These are phyloP conservation scores for Atta cephalotes DNA, from an alignment of 1,140 invertebrate species.

Conservation along the genomic window DNA sequence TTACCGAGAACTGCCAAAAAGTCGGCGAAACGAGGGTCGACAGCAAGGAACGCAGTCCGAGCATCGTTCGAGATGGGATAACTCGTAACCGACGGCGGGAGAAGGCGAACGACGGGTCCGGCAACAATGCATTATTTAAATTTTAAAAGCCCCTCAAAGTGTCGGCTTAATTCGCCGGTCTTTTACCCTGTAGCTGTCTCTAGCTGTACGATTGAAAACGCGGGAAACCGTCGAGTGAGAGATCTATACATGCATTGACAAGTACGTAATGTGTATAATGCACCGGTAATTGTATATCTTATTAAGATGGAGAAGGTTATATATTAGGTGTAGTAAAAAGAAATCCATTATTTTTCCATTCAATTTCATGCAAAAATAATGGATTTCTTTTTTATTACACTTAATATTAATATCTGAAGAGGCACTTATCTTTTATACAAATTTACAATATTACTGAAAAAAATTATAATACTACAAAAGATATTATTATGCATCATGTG, in stretches of 20 bases:
- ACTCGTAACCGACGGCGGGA: constrained; percentile 26
- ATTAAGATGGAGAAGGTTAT: not conserved
- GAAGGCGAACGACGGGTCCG: constrained; percentile 57
- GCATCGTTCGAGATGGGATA: constrained; percentile 57
- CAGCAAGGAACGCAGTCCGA: constrained; percentile 60
- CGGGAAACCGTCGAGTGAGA: constrained; percentile 25
- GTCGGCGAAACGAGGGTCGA: constrained; percentile 73
- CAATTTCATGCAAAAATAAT: too few species aligned
- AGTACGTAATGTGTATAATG: constrained; percentile 12
- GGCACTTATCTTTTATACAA: not conserved
- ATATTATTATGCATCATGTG: not conserved
- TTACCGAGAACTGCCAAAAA: constrained; percentile 73
- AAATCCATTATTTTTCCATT: too few species aligned
- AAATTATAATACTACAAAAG: not conserved
- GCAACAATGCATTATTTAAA: constrained; percentile 75
- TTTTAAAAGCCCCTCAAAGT: constrained; percentile 76
- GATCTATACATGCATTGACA: not conserved
- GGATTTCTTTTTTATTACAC: too few species aligned
- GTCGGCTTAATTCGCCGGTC: constrained; percentile 72
- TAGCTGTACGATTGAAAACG: constrained; percentile 33
- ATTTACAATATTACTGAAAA: constrained; percentile 1
- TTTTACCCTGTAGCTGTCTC: constrained; percentile 63
- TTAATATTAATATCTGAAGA: not conserved
- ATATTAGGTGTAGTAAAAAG: too few species aligned
- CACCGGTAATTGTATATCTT: not conserved